Conservation (phyloP, 1,140 invertebrate species). For the Diachasmimorpha longicaudata region DNA sequence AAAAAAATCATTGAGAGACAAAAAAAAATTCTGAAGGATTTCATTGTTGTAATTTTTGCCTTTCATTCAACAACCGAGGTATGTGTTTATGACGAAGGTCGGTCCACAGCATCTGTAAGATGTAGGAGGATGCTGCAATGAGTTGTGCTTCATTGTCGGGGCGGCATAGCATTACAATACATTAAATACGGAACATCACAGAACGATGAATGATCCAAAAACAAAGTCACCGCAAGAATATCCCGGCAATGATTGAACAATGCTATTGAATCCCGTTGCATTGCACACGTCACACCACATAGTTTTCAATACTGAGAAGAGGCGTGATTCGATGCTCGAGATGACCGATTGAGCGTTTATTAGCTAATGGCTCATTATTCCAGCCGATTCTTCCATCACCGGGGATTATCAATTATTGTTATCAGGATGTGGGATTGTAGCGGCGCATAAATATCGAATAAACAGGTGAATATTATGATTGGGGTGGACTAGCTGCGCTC, state of each 20-base stretch:
- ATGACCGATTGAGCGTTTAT: neutral
- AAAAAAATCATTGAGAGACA: neutral
- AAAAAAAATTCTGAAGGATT: neutral
- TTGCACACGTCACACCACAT: neutral
- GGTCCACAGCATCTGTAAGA: slow-evolving; percentile 1
- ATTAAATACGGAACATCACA: slow-evolving; percentile 35
- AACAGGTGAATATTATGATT: too few relatives aligned
- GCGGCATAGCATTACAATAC: slow-evolving; percentile 55
- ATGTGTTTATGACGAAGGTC: neutral
- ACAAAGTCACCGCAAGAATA: neutral
- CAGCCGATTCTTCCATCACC: neutral
- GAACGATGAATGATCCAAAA: neutral
- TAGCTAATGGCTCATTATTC: neutral
- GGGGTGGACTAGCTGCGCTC: too few relatives aligned
- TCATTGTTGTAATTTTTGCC: neutral
- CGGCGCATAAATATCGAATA: too few relatives aligned
- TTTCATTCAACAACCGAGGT: neutral
- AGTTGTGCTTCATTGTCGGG: slow-evolving; percentile 53
- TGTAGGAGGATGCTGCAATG: slow-evolving; percentile 48
- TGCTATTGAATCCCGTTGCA: slow-evolving; percentile 3
- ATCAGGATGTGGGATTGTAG: neutral
- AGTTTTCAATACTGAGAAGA: neutral
- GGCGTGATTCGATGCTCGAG: neutral
- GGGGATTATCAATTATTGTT: neutral
- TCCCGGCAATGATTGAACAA: neutral